Evolutionary conservation across 2,888 invertebrate genomes (phyloP), one percentile per base, ranked within the genome.

Genomic region (Halictus quadricinctus): DNA sequence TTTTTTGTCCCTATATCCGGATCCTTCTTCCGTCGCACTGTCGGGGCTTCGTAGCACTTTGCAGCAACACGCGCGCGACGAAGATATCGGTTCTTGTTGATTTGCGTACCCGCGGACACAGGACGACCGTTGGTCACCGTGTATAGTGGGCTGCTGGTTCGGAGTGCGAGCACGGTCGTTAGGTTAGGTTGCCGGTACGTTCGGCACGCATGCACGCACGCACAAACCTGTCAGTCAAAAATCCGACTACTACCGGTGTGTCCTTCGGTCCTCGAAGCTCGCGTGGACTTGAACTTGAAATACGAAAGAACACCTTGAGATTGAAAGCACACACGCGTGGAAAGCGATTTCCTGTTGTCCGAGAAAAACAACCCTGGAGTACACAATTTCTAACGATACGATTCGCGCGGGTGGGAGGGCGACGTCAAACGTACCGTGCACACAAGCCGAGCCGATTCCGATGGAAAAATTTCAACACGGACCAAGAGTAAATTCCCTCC

Each of bases 181-280:
- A 88, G 86, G 87, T 88, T 88, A 89, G 88, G 88, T 87, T 83
- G 86, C 89, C 89, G 90, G 84, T 84, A 79, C 85, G 76, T 80
- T 66, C 43, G 80, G 72, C 83, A 77, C 81, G 75, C 79, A 84
- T 69, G 79, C 76, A 84, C 64, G 79, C 76, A 84, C 64, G 72
- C 82, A 83, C 72, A 66, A 50, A 80, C 73, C 77, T 76, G 72
- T 58, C 75, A 79, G 76, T 54, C 0, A 72, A 81, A 80, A 82
- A 80, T 88, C 77, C 64, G 46, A 41, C n/a, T 12, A 46, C 58
- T 58, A n/a, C 46, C 41, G 64, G 2, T 21, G n/a, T 18, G 78
- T 84, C 46, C 77, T 43, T 60, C 18, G 46, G 41, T 54, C 69
- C 43, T 43, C 50, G 10, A n/a, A 60, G 10, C 58, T 46, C 21